phyloP scores from a whole-genome alignment of 2,797 vertebrate genomes.

The Miichthys miiuy region DNA sequence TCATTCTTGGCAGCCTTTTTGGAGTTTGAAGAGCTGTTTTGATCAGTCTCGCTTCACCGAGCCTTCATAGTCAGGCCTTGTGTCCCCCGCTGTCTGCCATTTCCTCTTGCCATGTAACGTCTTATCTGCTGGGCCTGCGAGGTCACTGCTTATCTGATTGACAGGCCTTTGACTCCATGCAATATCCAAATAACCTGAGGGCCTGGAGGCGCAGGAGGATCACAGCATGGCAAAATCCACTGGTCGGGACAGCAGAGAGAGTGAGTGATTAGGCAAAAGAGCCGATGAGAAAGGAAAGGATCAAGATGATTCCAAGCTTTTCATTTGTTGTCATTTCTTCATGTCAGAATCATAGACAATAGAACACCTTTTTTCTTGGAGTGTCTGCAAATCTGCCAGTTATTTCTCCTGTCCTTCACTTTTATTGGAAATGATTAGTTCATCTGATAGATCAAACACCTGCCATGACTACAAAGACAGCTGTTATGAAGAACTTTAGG shows the following conservation, averaged over 20 bases:
- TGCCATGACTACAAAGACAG: slow-evolving; percentile 60
- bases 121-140: slow-evolving; percentile 79
- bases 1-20: slow-evolving; percentile 64
- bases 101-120: slow-evolving; percentile 79
- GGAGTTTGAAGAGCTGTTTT: slow-evolving; percentile 68
- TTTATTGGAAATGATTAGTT: slow-evolving; percentile 69
- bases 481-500: slow-evolving; percentile 38
- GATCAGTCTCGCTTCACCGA: slow-evolving; percentile 79
- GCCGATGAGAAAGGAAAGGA: slow-evolving; percentile 48
- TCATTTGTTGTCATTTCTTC: slow-evolving; percentile 68
- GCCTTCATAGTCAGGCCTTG: slow-evolving; percentile 74
- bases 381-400: slow-evolving; percentile 59
- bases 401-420: slow-evolving; percentile 62
- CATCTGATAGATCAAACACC: slow-evolving; percentile 74
- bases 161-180: slow-evolving; percentile 79
- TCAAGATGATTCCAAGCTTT: slow-evolving; percentile 62
- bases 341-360: slow-evolving; percentile 68
- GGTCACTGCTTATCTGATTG: slow-evolving; percentile 86
- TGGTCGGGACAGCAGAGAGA: slow-evolving; percentile 41
- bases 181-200: slow-evolving; percentile 81
- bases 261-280: slow-evolving; percentile 48
- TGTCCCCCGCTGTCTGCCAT: slow-evolving; percentile 74
- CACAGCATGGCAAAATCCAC: slow-evolving; percentile 70
- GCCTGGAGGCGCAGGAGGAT: slow-evolving; percentile 70
- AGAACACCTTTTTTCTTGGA: slow-evolving; percentile 54